Evolutionary conservation across 1,140 invertebrate species (phyloP), one percentile per base, ranked within the genome.

Genomic region (Cotesia vestalis): DNA sequence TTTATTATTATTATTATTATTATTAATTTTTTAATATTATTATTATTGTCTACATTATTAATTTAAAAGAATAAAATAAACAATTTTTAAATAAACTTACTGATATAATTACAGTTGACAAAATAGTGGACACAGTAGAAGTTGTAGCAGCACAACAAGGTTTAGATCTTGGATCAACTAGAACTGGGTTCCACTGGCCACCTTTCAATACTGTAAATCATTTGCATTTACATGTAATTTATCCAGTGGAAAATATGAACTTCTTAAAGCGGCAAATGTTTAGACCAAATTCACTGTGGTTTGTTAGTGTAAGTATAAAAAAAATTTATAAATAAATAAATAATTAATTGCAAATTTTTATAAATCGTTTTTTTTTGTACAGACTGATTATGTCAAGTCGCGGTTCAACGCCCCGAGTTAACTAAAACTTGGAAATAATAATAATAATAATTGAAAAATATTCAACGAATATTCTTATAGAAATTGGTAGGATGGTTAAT

Each of bases 121-220:
- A 90, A 71, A 83, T 94, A 78, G 78, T 93, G 14, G 74, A 84
- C 8, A 88, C 89, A 40, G 89, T 89, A 2, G 85, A 91, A 80
- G 79, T 88, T 74, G 83, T 91, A 34, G 73, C 91, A 4, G 76
- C 83, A 62, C 85, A 90, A 36, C 84, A 90, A 72, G 86, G 84
- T 36, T 82, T 90, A 12, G 80, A 90, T 69, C 66, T 88, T 3
- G 78, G 84, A 3, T 90, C 92, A 78, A 87, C 87, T 3, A 89
- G 93, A 55, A 90, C 94, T 61, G 96, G 96, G 1, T 98, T 96
- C 83, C 96, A 98, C 80, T 94, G 94, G 92, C 95, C 96, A 20
- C 96, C 96, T 0, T 97, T 97, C 83, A 92, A 93, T 62, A 91
- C 91, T 5, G 89, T 98, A 0, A 83, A 87, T 63, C 96, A 98